Evolutionary conservation across 2,113 vertebrate genomes (phyloP).

Genomic region (Numenius arquata): DNA sequence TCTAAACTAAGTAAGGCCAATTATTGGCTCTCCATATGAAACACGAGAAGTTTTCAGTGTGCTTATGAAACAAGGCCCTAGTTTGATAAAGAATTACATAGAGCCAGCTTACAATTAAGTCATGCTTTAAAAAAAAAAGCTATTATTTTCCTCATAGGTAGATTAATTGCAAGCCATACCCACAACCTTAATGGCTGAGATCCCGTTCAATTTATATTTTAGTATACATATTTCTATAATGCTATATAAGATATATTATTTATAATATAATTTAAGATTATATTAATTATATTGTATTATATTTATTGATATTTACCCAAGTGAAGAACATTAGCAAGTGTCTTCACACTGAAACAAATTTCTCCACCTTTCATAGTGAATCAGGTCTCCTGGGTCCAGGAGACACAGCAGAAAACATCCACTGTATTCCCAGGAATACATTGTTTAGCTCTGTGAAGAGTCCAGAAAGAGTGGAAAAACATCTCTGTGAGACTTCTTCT

Average conservation of each 20-base stretch:
- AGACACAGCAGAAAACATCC: background rate
- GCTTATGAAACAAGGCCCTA: background rate
- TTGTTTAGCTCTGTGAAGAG: background rate
- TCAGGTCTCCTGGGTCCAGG: background rate
- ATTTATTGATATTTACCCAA: background rate
- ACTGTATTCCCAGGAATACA: background rate
- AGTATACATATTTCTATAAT: background rate
- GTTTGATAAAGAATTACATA: background rate
- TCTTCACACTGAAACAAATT: background rate
- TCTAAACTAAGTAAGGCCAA: slow-evolving; percentile 38
- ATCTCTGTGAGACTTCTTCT: background rate
- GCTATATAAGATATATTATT: background rate
- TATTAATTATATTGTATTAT: background rate
- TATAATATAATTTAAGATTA: background rate
- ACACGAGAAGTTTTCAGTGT: slow-evolving; percentile 2
- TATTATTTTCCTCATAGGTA: background rate
- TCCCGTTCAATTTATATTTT: background rate
- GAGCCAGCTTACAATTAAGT: background rate
- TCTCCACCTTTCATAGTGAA: background rate
- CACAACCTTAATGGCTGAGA: background rate
- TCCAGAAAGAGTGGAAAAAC: background rate
- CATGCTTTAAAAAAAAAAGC: background rate
- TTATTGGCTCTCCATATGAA: slow-evolving; percentile 13
- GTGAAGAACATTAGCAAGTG: background rate
- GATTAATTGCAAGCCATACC: background rate